Conservation (phyloP, 1,140 invertebrate species). For the Littorina saxatilis region DNA sequence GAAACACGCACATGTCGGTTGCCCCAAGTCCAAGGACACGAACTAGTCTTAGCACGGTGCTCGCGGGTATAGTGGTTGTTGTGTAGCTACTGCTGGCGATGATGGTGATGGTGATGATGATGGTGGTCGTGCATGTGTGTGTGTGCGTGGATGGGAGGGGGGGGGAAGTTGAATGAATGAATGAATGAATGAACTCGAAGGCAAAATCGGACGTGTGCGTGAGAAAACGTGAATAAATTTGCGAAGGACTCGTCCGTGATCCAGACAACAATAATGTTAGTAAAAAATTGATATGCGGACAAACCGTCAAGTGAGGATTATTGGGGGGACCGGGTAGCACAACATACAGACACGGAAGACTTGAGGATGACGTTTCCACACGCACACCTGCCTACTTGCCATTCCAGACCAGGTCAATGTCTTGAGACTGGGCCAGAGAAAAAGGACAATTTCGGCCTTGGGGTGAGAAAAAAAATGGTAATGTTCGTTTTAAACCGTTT, state of each 20-base stretch:
- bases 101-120: too few relatives aligned
- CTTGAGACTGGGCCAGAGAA: not conserved
- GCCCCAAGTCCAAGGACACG: not conserved
- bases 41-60: not conserved
- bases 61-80: too few relatives aligned
- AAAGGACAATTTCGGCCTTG: too few relatives aligned
- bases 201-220: conserved; percentile 21
- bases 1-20: conserved; percentile 29
- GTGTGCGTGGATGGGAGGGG: not conserved
- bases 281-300: conserved; percentile 36
- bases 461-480: too few relatives aligned
- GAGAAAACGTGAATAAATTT: conserved; percentile 20
- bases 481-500: too few relatives aligned
- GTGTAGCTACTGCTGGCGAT: too few relatives aligned
- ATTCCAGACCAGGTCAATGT: too few relatives aligned
- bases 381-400: conserved; percentile 1
- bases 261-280: conserved; percentile 28
- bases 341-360: not conserved
- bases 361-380: not conserved
- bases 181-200: not conserved
- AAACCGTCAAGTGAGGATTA: conserved; percentile 3
- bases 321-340: not conserved
- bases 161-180: not conserved
- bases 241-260: not conserved
- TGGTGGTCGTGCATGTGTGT: not conserved